phyloP scores from a whole-genome alignment of 2,888 invertebrate genomes.

The Cephus rjabovi region DNA sequence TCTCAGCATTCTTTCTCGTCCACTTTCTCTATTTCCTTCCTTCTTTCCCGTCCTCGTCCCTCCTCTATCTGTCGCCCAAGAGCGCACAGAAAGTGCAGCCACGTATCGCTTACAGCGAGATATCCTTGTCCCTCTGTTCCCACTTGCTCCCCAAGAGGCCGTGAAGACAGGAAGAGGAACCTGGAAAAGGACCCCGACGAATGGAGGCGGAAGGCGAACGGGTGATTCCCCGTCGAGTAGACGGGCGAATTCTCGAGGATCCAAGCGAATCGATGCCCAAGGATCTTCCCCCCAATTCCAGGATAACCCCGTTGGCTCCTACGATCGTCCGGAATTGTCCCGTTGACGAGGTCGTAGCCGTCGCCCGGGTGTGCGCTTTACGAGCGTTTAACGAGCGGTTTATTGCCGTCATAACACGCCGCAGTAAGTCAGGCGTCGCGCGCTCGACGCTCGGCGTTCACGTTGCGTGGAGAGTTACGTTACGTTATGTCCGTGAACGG shows the following conservation, averaged over 20 bases:
- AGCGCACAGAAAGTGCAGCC: background rate
- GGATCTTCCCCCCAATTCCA: background rate
- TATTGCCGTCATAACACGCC: slow-evolving; percentile 38
- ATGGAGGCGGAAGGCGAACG: background rate
- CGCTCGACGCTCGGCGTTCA: background rate
- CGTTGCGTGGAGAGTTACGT: background rate
- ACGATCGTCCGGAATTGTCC: background rate
- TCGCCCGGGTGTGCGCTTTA: slow-evolving; percentile 42
- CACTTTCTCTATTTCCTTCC: background rate
- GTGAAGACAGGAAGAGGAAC: background rate
- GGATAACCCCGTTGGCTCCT: background rate
- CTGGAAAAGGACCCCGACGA: background rate
- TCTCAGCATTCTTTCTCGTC: too few species aligned
- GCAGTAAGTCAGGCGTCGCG: background rate
- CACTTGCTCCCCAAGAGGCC: background rate
- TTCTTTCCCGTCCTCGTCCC: background rate
- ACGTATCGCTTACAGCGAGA: background rate
- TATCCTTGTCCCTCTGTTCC: background rate
- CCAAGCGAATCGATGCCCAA: background rate
- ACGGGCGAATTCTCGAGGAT: background rate
- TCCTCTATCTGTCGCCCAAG: background rate
- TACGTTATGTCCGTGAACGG: background rate
- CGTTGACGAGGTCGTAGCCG: background rate
- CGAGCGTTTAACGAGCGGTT: slow-evolving; percentile 57
- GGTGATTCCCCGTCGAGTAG: too few species aligned